A percentile compares a stretch with the other conserved stretches of the same genome.
These are phyloP conservation scores for Sakesphorus luctuosus DNA, from an alignment of 2,113 vertebrate genomes.

Conservation along the genomic window DNA sequence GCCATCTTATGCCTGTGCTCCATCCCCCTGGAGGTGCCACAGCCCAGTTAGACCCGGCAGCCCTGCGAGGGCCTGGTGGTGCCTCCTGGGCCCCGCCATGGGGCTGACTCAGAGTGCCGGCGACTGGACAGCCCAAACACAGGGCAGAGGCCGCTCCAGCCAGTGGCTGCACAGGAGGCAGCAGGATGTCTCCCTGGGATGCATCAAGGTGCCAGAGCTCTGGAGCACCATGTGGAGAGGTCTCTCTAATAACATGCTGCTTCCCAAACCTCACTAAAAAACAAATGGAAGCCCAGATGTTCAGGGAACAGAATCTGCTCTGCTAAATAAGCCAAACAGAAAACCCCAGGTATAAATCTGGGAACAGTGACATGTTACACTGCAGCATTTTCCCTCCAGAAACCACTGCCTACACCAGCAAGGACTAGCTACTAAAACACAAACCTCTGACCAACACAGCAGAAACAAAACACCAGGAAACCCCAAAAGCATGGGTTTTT, in stretches of 20 bases:
- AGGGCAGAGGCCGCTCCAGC: fast-evolving
- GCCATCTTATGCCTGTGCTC: neutral
- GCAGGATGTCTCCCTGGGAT: neutral
- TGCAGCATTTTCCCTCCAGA: neutral
- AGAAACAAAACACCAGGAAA: neutral
- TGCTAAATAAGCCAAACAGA: neutral
- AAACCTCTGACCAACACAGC: neutral
- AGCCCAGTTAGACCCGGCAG: neutral
- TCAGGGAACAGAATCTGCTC: neutral
- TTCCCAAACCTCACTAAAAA: neutral
- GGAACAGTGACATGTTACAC: neutral
- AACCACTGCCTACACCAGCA: neutral
- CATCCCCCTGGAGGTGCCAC: fast-evolving
- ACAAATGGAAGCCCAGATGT: fast-evolving
- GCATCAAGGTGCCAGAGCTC: neutral
- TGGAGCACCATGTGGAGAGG: neutral
- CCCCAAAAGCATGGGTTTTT: neutral
- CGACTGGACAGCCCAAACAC: fast-evolving
- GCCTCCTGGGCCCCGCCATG: fast-evolving
- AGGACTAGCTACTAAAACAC: neutral
- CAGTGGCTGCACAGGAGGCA: fast-evolving
- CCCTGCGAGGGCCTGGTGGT: fast-evolving
- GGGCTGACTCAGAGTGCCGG: fast-evolving
- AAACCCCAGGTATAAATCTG: neutral
- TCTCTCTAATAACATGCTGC: fast-evolving